phyloP scores from a whole-genome alignment of 2,113 vertebrate species.

The Ictidomys tridecemlineatus region DNA sequence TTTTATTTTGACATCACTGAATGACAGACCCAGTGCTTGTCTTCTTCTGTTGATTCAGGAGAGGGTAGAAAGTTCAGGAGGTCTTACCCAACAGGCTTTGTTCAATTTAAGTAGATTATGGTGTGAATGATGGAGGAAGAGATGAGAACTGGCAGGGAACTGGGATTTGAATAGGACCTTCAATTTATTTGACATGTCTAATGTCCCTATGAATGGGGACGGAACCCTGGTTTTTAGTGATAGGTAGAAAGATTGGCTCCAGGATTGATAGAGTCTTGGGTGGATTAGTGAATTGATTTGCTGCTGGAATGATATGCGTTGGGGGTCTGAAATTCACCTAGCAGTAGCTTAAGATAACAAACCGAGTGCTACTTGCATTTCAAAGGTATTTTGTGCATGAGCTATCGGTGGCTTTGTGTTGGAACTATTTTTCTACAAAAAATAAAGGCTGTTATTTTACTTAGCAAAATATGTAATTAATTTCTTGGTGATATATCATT shows the following conservation, averaged over 20 bases:
- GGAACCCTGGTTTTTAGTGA: conserved; percentile 80
- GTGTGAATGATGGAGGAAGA: conserved; percentile 77
- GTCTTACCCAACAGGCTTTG: conserved; percentile 75
- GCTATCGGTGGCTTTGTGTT: conserved; percentile 1
- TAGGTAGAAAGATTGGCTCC: conserved; percentile 76
- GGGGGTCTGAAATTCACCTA: conserved; percentile 78
- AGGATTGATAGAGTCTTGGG: conserved; percentile 79
- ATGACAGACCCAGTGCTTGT: neutral
- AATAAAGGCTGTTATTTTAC: conserved; percentile 48
- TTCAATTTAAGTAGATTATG: conserved; percentile 84
- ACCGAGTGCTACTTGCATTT: neutral
- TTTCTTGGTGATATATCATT: conserved; percentile 48
- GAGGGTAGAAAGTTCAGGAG: conserved; percentile 63
- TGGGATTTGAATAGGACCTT: conserved; percentile 86
- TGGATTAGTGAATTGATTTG: conserved; percentile 85
- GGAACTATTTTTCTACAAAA: conserved; percentile 14
- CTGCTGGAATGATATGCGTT: conserved; percentile 68
- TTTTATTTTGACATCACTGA: conserved; percentile 45
- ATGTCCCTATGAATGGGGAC: conserved; percentile 81
- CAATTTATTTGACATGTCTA: conserved; percentile 83
- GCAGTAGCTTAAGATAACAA: conserved; percentile 80
- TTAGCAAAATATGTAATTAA: conserved; percentile 61
- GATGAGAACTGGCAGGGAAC: conserved; percentile 84
- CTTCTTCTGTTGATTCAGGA: rapidly evolving
- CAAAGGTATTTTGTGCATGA: conserved; percentile 38